Conservation (phyloP, 2,113 vertebrate species). For the Jacana jacana region DNA sequence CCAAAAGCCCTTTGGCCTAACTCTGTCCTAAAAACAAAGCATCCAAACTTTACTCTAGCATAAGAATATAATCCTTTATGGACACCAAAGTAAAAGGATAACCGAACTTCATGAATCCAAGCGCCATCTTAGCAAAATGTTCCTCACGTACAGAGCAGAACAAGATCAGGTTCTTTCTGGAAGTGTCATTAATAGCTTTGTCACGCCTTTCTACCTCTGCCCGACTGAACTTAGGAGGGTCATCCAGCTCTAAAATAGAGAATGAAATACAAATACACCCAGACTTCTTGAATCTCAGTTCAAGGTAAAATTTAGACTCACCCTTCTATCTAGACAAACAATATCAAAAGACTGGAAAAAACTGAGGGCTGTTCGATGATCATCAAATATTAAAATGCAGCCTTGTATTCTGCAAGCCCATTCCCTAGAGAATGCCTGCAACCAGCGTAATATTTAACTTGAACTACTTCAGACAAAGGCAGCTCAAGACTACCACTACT, state of each 20-base stretch:
- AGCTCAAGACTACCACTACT: not conserved
- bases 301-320: not conserved
- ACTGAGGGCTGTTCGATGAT: not conserved
- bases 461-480: not conserved
- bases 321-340: not conserved
- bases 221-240: not conserved
- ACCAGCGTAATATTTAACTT: not conserved
- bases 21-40: not conserved
- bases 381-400: not conserved
- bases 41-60: not conserved
- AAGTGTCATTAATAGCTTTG: not conserved
- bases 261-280: not conserved
- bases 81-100: not conserved
- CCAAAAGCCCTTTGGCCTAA: not conserved
- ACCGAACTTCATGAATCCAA: not conserved
- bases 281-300: not conserved
- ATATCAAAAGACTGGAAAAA: not conserved
- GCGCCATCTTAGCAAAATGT: not conserved
- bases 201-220: not conserved
- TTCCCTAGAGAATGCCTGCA: not conserved
- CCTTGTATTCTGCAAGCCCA: not conserved
- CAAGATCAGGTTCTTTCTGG: not conserved
- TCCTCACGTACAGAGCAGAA: not conserved
- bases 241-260: not conserved
- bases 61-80: not conserved